Evolutionary conservation across 2,113 vertebrate genomes (phyloP).

Genomic region (Delphinus delphis): DNA sequence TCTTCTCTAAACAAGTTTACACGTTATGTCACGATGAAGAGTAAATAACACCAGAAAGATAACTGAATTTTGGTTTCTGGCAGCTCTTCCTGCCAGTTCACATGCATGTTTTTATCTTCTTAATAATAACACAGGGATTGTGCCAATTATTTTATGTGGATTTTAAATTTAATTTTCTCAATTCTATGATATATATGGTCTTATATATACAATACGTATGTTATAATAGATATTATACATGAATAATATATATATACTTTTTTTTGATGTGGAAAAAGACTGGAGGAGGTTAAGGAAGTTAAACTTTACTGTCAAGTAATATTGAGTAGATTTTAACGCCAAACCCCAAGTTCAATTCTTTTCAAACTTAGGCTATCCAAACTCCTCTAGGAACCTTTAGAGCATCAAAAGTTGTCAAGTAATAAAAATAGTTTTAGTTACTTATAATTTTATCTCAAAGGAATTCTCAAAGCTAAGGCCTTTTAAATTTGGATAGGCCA

Average conservation of each 20-base stretch:
- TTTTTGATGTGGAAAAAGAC: neutral
- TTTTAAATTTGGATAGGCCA: neutral
- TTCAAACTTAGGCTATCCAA: neutral
- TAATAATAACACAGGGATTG: neutral
- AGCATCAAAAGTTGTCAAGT: neutral
- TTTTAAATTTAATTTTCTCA: neutral
- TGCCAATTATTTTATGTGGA: neutral
- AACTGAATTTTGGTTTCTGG: neutral
- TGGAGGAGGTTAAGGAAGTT: neutral
- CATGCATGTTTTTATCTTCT: neutral
- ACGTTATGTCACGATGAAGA: neutral
- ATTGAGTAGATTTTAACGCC: neutral
- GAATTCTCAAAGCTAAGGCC: neutral
- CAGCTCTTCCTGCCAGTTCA: neutral
- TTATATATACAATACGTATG: neutral
- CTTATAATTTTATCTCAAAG: constrained; percentile 42
- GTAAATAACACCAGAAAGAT: neutral
- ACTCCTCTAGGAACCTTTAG: neutral
- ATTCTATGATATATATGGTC: neutral
- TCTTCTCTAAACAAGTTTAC: neutral
- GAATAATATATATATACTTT: neutral
- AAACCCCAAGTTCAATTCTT: neutral
- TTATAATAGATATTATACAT: neutral
- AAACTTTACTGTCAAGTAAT: neutral
- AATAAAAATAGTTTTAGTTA: neutral